A percentile compares a stretch with the other conserved stretches of the same genome.
phyloP scores from a whole-genome alignment of 1,140 invertebrate genomes.

The Neelides sp. region DNA sequence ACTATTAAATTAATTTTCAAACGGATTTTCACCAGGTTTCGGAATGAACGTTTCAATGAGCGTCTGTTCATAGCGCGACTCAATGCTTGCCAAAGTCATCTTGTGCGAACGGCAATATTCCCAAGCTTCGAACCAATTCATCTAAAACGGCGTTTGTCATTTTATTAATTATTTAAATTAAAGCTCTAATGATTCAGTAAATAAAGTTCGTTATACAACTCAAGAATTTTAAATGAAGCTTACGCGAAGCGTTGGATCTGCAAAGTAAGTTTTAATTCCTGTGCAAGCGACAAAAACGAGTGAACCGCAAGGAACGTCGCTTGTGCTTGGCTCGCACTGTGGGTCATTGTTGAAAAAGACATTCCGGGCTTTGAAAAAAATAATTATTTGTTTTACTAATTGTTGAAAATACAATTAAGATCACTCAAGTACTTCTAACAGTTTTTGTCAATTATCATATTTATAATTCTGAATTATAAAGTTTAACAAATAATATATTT shows the following conservation, averaged over 20 bases:
- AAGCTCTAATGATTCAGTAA: not conserved
- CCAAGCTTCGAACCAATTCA: slow-evolving; percentile 22
- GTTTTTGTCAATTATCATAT: too few relatives aligned
- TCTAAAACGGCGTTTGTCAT: not conserved
- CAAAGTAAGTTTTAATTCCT: slow-evolving; percentile 17
- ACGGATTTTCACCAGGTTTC: slow-evolving; percentile 1
- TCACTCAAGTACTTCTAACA: too few relatives aligned
- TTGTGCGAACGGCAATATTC: slow-evolving; percentile 10
- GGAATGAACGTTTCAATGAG: slow-evolving; percentile 15
- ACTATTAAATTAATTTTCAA: not conserved
- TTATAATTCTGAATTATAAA: too few relatives aligned
- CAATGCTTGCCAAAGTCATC: slow-evolving; percentile 15
- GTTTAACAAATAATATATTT: too few relatives aligned
- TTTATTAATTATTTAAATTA: not conserved
- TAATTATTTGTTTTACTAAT: too few relatives aligned
- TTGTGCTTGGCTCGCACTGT: not conserved
- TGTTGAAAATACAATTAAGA: too few relatives aligned
- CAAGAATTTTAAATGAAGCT: not conserved
- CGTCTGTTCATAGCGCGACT: slow-evolving; percentile 13
- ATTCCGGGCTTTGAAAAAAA: too few relatives aligned
- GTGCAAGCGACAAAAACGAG: slow-evolving; percentile 15
- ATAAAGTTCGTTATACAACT: not conserved
- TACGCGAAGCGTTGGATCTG: slow-evolving; percentile 15
- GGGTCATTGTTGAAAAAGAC: too few relatives aligned
- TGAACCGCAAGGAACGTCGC: slow-evolving; percentile 6